Base-by-base conservation (phyloP, 2,113 vertebrate species). In the Illadopsis cleaveri region DNA sequence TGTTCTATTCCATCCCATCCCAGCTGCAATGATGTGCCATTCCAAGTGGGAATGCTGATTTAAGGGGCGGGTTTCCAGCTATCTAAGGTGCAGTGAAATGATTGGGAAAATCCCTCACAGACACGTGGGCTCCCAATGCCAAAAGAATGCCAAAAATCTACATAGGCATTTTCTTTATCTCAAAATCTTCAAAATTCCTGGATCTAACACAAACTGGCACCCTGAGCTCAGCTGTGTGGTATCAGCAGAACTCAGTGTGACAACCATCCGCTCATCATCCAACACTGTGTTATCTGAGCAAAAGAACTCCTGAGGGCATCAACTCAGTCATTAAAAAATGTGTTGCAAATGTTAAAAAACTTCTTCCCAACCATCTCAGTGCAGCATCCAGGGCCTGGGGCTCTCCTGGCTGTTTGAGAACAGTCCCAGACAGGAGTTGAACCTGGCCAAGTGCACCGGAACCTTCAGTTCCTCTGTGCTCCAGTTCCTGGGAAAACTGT, bases 271-370 rank as follows among this genome's bases (percentile, higher is more conserved):
- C 21, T 48, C 2, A 0, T 28, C 75, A 79, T 6, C 65, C 10
- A 28, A 6, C 31, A 10, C 9, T 0, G 0, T 44, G 75, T 19
- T n/a, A 12, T 24, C 30, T 1, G 0, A 45, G 42, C 47, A 19
- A 40, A 85, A 70, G 42, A 48, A 6, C 42, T 88, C 91, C 89
- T 8, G 53, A 92, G 91, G 93, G 53, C 70, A 76, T 3, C 35
- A 93, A 68, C 70, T 54, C 60, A 87, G 33, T 35, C 56, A 61
- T 21, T 47, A 24, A 56, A 77, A 77, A 84, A 38, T 2, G 21
- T 31, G 27, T 69, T 61, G 50, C 11, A 84, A n/a, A 38, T 33
- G 37, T 47, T 44, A 8, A 61, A 3, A 12, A 82, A 18, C 66
- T 85, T 58, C 66, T 45, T 72, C 56, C 65, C 42, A 27, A 7